Base-by-base conservation (phyloP, 2,797 vertebrate genomes). In the Buceros bicornis region DNA sequence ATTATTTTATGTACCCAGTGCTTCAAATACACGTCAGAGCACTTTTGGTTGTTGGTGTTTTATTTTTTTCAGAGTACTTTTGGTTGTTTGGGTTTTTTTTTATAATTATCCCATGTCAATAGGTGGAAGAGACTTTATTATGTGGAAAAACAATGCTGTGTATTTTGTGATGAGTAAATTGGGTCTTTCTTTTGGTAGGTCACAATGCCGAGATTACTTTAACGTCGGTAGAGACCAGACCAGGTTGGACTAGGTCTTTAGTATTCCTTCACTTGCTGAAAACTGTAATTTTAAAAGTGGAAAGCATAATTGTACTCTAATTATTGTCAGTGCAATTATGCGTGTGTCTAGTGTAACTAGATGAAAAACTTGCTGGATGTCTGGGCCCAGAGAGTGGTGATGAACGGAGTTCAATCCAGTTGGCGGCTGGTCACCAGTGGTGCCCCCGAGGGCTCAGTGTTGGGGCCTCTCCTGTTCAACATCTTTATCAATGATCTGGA, bases 281-380 rank as follows among this genome's bases (percentile, higher is more conserved):
- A 95, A 85, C 10, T 24, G 71, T 54, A 58, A 54, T 78, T 88
- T 92, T 74, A 82, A 95, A 93, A 87, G 24, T 50, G 18, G 33
- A 50, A 60, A 76, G 62, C 79, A 43, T 90, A 93, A 77, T 71
- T 64, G 15, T 57, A 33, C 8, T 82, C 40, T 80, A 94, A 91
- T 90, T 89, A 72, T 71, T 74, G 42, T 43, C 64, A 74, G 4
- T 70, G 37, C 60, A 54, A 47, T 93, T 94, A 82, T 42, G 42
- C 29, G 3, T 76, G 12, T 70, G 14, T 71, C 42, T 86, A 65
- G 54, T 42, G 14, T 61, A 82, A 70, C 65, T 40, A 40, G 37
- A 40, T 40, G 10, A 40, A 40, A 40, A 40, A 40, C 37, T 40
- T 7, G 37, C 37, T 40, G 37, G 37, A 40, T 40, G 37, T 7